These are phyloP conservation scores for Diarsia mendica DNA, from an alignment of 2,888 invertebrate genomes.

Conservation along the genomic window DNA sequence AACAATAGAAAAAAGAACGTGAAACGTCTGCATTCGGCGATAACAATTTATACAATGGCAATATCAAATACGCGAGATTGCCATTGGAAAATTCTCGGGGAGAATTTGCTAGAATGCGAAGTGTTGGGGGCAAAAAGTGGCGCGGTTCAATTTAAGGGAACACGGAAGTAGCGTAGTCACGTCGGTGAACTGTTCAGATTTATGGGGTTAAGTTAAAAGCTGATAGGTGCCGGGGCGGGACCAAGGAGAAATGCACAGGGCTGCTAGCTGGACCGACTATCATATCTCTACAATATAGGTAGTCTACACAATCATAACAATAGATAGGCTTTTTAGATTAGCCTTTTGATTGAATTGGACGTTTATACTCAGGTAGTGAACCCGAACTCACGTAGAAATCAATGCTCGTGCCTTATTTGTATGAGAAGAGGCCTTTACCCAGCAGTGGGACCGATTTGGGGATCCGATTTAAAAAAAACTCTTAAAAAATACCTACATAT, in stretches of 20 bases:
- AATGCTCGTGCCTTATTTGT: neutral
- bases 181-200: conserved; percentile 64
- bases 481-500: neutral
- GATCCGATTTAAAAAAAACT: neutral
- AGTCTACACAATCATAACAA: neutral
- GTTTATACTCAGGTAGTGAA: neutral
- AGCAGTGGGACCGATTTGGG: neutral
- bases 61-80: conserved; percentile 59
- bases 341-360: neutral
- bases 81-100: conserved; percentile 46
- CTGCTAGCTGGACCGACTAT: neutral
- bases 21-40: conserved; percentile 55
- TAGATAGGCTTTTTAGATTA: neutral
- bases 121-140: conserved; percentile 60
- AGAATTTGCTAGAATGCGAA: conserved; percentile 44
- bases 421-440: neutral
- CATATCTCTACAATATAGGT: neutral
- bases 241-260: neutral
- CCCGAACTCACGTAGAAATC: neutral
- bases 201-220: conserved; percentile 62
- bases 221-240: conserved; percentile 48
- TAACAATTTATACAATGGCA: conserved; percentile 59
- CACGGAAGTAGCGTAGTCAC: conserved; percentile 66
- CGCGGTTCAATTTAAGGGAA: conserved; percentile 66
- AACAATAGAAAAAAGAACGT: conserved; percentile 33